phyloP scores from a whole-genome alignment of 2,113 vertebrate species.

The Dunckerocampus dactyliophorus region DNA sequence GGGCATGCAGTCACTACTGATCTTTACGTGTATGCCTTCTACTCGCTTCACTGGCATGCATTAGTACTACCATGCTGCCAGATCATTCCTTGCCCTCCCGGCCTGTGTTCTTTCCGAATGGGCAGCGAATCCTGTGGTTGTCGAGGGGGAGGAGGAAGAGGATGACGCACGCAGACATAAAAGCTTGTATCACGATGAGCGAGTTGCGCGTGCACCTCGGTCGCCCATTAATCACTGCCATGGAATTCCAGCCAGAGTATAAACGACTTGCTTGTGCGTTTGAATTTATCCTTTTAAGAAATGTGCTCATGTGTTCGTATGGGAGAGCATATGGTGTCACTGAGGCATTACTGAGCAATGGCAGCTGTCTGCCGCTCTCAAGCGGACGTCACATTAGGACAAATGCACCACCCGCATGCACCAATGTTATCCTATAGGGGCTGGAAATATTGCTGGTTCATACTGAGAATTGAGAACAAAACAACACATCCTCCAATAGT shows the following conservation, averaged over 20 bases:
- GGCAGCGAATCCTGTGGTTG: neutral
- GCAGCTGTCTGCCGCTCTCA: conserved; percentile 26
- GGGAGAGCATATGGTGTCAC: conserved; percentile 29
- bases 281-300: conserved; percentile 13
- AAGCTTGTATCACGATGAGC: conserved; percentile 63
- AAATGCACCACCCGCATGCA: conserved; percentile 8
- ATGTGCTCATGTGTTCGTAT: conserved; percentile 5
- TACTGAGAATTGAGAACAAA: neutral
- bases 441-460: conserved; percentile 1
- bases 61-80: conserved; percentile 68
- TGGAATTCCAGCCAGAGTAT: conserved; percentile 25
- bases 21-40: conserved; percentile 63
- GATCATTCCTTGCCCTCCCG: conserved; percentile 52
- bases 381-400: conserved; percentile 24
- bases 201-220: conserved; percentile 40
- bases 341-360: conserved; percentile 33
- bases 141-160: too few relatives aligned
- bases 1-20: conserved; percentile 38
- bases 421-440: neutral
- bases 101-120: conserved; percentile 19
- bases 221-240: conserved; percentile 66
- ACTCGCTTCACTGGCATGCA: conserved; percentile 65
- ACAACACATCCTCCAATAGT: neutral
- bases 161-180: conserved; percentile 49
- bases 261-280: conserved; percentile 10